A percentile compares a stretch with the other conserved stretches of the same genome.
phyloP scores from a whole-genome alignment of 2,888 invertebrate genomes.

The Strigamia transsilvanica region DNA sequence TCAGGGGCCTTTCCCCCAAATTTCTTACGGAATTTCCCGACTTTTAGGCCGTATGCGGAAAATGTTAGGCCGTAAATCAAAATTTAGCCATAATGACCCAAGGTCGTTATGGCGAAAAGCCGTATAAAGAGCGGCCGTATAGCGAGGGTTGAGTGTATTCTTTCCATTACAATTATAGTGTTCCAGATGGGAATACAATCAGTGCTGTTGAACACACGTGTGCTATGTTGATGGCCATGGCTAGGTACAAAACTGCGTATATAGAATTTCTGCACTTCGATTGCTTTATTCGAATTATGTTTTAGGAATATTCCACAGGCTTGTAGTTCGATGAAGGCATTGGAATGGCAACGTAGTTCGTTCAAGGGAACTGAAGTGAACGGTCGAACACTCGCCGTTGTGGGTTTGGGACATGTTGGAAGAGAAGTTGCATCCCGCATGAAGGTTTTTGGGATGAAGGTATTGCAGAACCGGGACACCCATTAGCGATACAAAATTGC shows the following conservation, averaged over 20 bases:
- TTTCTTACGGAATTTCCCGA: too few relatives aligned
- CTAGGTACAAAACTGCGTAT: constrained; percentile 69
- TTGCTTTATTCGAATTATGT: constrained; percentile 51
- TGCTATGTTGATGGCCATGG: constrained; percentile 81
- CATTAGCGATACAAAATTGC: too few relatives aligned
- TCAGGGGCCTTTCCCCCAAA: too few relatives aligned
- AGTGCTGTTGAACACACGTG: constrained; percentile 98
- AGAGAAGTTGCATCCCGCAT: constrained; percentile 92
- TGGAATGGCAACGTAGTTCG: constrained; percentile 91
- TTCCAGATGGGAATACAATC: constrained; percentile 92
- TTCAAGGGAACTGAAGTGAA: constrained; percentile 85
- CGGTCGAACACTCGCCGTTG: constrained; percentile 90
- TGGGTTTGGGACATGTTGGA: constrained; percentile 95
- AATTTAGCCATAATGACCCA: too few relatives aligned
- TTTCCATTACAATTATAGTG: too few relatives aligned
- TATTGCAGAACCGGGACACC: too few relatives aligned
- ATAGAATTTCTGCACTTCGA: not conserved
- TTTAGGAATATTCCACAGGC: constrained; percentile 78
- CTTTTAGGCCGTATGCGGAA: too few relatives aligned
- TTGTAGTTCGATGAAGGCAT: constrained; percentile 82
- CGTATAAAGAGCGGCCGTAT: too few relatives aligned
- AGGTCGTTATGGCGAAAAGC: too few relatives aligned
- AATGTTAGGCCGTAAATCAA: too few relatives aligned
- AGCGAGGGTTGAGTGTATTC: too few relatives aligned
- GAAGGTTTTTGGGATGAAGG: constrained; percentile 96